Base-by-base conservation (phyloP, 2,113 vertebrate species). In the Centropristis striata region DNA sequence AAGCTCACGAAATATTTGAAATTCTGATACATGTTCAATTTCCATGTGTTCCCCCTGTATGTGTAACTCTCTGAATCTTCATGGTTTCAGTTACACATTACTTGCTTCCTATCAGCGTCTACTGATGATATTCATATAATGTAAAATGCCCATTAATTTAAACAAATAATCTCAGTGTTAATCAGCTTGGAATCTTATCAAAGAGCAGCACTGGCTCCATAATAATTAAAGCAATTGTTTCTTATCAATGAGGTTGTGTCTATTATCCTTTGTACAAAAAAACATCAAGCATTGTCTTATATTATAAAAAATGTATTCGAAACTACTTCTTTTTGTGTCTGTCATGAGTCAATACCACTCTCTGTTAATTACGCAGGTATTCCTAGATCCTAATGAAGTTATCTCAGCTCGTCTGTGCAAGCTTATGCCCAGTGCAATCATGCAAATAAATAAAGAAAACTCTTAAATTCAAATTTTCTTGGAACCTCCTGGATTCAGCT, bases 291-390 rank as follows among this genome's bases (percentile, higher is more conserved):
- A 65, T 28, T 66, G 41, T 47, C 39, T 54, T 41, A 23, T 16
- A 28, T 39, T 61, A 36, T 39, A 12, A 49, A 32, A 32, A 6
- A 6, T 32, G 32, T 32, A 3, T 32, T 39, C 42, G 12, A 46
- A 69, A 53, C 20, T 18, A 39, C 59, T 67, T 18, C n/a, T 70
- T 57, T 59, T 51, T 63, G 47, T 79, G 82, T 87, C 83, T 78
- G 68, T 73, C 76, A 85, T 75, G 70, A 69, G 68, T 61, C 70
- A 71, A 18, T n/a, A 12, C 12, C 23, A 37, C 65, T 42, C 68
- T 66, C 28, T 70, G 47, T 65, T 66, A 46, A 36, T 15, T 50
- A 36, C 2, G 1, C 63, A 61, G 46, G 58, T 66, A 54, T 58
- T 75, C 64, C 41, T 78, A 37, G 28, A 49, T 67, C 0, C 0